Evolutionary conservation across 2,113 vertebrate genomes (phyloP).

Genomic region (Hipposideros armiger): DNA sequence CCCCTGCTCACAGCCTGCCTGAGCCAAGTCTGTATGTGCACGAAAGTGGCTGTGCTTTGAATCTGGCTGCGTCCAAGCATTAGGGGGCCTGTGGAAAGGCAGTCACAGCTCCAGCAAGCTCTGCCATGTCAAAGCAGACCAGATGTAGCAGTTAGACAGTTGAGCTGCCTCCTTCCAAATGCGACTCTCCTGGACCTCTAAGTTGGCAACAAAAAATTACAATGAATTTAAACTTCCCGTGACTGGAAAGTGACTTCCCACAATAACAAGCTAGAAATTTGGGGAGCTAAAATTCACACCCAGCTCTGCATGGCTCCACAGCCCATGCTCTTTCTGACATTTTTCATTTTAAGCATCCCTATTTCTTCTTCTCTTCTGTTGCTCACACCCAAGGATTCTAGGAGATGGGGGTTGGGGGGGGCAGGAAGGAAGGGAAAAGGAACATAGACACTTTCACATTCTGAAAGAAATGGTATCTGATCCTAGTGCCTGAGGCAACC

Average conservation of each 20-base stretch:
- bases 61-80: constrained; percentile 5
- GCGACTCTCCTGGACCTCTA: not conserved
- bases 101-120: not conserved
- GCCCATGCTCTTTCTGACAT: not conserved
- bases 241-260: not conserved
- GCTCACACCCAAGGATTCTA: not conserved
- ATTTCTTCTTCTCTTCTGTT: not conserved
- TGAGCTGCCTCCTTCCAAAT: not conserved
- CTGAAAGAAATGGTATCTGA: not conserved
- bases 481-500: not conserved
- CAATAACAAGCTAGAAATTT: not conserved
- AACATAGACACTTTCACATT: not conserved
- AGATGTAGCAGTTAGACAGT: not conserved
- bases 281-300: not conserved
- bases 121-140: not conserved
- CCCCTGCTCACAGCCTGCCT: not conserved
- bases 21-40: not conserved
- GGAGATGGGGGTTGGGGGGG: not conserved
- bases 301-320: not conserved
- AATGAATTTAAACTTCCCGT: not conserved
- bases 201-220: not conserved
- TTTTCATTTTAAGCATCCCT: not conserved
- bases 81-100: not conserved
- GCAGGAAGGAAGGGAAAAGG: not conserved
- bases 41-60: not conserved